Evolutionary conservation across 1,140 invertebrate species (phyloP).

Genomic region (Sarcophaga peregrina): DNA sequence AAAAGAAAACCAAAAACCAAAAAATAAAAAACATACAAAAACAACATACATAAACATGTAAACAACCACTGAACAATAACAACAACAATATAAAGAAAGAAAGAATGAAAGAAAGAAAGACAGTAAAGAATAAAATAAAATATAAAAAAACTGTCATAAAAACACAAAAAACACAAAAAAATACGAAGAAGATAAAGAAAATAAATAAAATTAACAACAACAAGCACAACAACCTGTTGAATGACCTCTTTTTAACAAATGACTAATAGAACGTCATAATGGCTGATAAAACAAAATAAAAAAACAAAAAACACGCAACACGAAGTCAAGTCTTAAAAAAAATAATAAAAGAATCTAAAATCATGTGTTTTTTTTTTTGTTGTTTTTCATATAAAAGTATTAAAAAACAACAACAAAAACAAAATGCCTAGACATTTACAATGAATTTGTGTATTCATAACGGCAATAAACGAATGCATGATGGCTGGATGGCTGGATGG

Average conservation of each 20-base stretch:
- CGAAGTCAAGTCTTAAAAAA: not conserved
- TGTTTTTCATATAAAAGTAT: not conserved
- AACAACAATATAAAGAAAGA: not conserved
- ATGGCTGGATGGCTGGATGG: no score
- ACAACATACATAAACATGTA: not conserved
- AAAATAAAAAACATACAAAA: not conserved
- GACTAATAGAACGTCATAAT: slow-evolving; percentile 1
- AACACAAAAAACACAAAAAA: not conserved
- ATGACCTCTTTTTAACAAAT: slow-evolving; percentile 26
- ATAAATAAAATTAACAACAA: slow-evolving; percentile 34
- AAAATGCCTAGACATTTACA: not conserved
- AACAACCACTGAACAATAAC: not conserved
- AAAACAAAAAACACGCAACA: slow-evolving; percentile 1
- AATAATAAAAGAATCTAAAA: slow-evolving; percentile 19
- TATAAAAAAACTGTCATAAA: not conserved
- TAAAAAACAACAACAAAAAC: not conserved
- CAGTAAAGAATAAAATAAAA: not conserved
- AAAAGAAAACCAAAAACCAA: no score
- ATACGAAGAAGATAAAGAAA: not conserved
- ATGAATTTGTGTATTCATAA: not conserved
- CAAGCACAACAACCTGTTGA: slow-evolving; percentile 33
- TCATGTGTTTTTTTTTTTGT: not conserved
- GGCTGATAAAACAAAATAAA: not conserved
- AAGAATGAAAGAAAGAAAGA: not conserved
- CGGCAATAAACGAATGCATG: no score